Evolutionary conservation across 2,797 vertebrate genomes (phyloP).

Genomic region (Gymnodraco acuticeps): DNA sequence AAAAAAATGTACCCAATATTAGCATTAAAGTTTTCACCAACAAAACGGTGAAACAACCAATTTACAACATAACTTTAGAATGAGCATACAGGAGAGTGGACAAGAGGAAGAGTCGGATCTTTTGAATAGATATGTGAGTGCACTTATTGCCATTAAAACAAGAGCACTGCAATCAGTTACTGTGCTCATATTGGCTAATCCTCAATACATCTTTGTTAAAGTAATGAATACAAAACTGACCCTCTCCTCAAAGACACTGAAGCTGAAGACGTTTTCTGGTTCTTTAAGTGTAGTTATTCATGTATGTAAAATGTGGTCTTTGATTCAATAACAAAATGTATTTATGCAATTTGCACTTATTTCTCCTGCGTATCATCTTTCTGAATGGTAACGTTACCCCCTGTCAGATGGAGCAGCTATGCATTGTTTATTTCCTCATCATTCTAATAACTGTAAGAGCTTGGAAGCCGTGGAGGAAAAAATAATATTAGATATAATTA

Average conservation of each 20-base stretch:
- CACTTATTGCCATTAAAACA: no score
- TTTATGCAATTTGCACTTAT: no score
- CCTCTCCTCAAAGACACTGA: no score
- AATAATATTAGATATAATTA: not conserved
- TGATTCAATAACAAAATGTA: no score
- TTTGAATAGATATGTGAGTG: not conserved
- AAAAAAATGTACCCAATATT: not conserved
- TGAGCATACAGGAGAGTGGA: not conserved
- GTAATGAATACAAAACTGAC: no score
- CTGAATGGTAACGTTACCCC: not conserved
- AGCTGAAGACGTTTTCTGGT: no score
- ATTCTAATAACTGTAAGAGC: not conserved
- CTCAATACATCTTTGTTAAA: no score
- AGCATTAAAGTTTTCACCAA: not conserved
- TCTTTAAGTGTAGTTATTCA: no score
- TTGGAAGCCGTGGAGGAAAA: not conserved
- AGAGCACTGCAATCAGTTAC: no score
- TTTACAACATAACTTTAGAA: not conserved
- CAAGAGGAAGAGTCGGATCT: not conserved
- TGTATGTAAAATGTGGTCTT: no score
- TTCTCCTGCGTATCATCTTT: no score
- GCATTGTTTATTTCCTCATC: not conserved
- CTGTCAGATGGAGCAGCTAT: not conserved
- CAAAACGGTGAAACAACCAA: not conserved
- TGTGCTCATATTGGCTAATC: no score